Evolutionary conservation across 2,113 vertebrate species (phyloP).

Genomic region (Excalfactoria chinensis): DNA sequence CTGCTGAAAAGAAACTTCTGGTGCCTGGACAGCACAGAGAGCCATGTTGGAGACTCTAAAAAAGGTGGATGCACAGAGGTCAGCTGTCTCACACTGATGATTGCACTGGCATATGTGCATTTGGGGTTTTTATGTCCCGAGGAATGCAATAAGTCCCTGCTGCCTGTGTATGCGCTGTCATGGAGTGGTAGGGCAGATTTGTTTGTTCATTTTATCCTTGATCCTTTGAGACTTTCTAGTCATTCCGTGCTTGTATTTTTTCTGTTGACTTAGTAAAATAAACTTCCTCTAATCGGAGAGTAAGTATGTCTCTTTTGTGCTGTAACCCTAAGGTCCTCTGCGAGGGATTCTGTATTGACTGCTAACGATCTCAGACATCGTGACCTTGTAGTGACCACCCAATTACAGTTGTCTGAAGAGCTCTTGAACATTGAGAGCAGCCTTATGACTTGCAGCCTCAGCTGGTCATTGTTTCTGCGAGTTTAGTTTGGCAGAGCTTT

Average conservation of each 20-base stretch:
- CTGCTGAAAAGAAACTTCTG: not conserved
- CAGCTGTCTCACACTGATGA: not conserved
- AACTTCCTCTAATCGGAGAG: conserved; percentile 10
- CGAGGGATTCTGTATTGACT: not conserved
- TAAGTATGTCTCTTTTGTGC: not conserved
- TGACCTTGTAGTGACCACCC: not conserved
- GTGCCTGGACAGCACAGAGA: not conserved
- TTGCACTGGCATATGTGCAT: not conserved
- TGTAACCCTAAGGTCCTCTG: not conserved
- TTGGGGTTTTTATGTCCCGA: not conserved
- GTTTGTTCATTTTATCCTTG: conserved; percentile 16
- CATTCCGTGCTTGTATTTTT: not conserved
- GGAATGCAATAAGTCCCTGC: not conserved
- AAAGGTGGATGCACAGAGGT: not conserved
- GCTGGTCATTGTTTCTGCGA: not conserved
- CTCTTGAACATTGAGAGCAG: not conserved
- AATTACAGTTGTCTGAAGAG: not conserved
- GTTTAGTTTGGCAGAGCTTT: not conserved
- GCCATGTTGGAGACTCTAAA: not conserved
- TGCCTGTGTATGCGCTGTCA: fast-evolving
- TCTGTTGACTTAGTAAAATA: conserved; percentile 37
- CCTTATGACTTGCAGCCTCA: not conserved
- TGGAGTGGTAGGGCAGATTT: not conserved
- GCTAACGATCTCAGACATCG: not conserved
- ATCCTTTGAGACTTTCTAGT: conserved; percentile 5